A percentile compares a stretch with the other conserved stretches of the same genome.
Evolutionary conservation across 2,888 invertebrate species (phyloP).

Genomic region (Linnaemya vulpina): DNA sequence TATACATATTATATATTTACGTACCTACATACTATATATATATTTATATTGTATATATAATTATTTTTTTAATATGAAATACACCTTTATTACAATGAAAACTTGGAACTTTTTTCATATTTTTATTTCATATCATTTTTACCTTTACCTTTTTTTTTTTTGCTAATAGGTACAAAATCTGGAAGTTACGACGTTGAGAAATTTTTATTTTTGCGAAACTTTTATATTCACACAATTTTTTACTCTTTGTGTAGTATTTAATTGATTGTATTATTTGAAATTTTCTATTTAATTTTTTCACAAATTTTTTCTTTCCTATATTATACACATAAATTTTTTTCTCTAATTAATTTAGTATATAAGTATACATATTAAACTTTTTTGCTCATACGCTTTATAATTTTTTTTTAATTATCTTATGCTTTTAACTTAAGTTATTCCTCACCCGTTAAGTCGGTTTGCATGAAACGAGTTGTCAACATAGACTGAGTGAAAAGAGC

Average conservation of each 20-base stretch:
- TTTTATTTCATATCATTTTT: conserved; percentile 41
- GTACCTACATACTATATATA: not conserved
- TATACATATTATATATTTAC: not conserved
- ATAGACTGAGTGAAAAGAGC: conserved; percentile 72
- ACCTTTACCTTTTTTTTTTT: conserved; percentile 47
- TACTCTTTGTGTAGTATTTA: conserved; percentile 7
- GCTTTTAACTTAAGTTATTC: conserved; percentile 21
- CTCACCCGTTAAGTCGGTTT: conserved; percentile 59
- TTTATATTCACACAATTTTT: conserved; percentile 24
- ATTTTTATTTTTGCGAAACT: conserved; percentile 55
- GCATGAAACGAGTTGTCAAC: conserved; percentile 70
- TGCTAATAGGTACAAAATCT: conserved; percentile 38
- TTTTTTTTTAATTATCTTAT: conserved; percentile 35
- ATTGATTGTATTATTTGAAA: conserved; percentile 30
- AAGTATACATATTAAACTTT: conserved; percentile 41
- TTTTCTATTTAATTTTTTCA: conserved; percentile 52
- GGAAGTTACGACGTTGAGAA: conserved; percentile 54
- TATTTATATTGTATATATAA: not conserved
- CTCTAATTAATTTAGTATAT: conserved; percentile 49
- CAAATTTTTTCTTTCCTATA: conserved; percentile 59
- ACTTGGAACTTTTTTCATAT: conserved; percentile 61
- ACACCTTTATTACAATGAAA: conserved; percentile 26
- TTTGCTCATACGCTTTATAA: conserved; percentile 57
- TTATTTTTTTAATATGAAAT: conserved; percentile 19
- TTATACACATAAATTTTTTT: conserved; percentile 67